These are phyloP conservation scores for Platorchestia sp. DNA, from an alignment of 1,140 invertebrate species.

Conservation along the genomic window DNA sequence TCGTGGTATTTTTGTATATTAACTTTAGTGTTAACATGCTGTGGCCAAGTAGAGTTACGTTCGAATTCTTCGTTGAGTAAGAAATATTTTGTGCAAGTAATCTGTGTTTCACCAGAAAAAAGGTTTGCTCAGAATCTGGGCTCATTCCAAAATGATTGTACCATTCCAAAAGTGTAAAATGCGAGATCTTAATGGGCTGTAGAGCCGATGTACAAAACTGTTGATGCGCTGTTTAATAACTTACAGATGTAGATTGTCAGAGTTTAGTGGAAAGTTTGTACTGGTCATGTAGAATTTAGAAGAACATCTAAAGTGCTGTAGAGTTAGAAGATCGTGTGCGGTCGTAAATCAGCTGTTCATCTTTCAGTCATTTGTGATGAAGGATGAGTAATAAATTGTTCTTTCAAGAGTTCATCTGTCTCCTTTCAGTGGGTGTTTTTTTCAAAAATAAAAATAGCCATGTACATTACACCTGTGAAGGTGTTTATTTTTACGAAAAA, in stretches of 20 bases:
- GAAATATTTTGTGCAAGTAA: background rate
- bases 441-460: background rate
- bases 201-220: slow-evolving; percentile 45
- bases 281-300: slow-evolving; percentile 30
- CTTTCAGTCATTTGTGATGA: background rate
- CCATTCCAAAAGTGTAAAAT: background rate
- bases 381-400: background rate
- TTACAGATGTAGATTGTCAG: slow-evolving; percentile 1
- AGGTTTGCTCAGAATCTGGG: background rate
- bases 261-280: slow-evolving; percentile 39
- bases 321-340: background rate
- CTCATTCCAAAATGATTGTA: background rate
- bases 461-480: background rate
- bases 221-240: slow-evolving; percentile 18
- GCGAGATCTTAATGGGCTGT: background rate
- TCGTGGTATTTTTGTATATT: slow-evolving; percentile 48
- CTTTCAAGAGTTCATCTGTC: background rate
- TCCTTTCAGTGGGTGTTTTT: background rate
- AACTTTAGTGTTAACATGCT: background rate
- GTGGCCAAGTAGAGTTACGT: background rate
- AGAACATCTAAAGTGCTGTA: background rate
- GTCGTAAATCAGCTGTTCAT: background rate
- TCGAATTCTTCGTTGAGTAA: background rate
- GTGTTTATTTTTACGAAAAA: background rate
- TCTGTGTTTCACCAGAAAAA: background rate